Base-by-base conservation (phyloP, 2,113 vertebrate species). In the Rynchops niger region DNA sequence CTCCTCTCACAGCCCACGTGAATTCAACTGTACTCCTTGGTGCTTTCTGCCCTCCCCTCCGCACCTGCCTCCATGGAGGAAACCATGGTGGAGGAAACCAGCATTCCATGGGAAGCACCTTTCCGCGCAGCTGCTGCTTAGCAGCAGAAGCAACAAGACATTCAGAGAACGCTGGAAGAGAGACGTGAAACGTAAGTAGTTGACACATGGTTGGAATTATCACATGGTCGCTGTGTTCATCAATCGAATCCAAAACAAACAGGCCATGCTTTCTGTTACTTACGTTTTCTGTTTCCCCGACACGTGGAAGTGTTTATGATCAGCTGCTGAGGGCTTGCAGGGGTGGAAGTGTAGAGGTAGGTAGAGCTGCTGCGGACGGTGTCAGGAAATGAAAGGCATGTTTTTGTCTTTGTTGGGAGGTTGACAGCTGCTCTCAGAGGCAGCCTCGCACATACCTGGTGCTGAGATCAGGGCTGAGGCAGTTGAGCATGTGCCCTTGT, bases 61-160 rank as follows among this genome's bases (percentile, higher is more conserved):
- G 2, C 25, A 36, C 18, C 9, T 38, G 8, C 15, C 32, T 85
- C 43, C 15, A 0, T 9, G n/a, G 38, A 16, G 58, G 38, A 52
- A 14, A 25, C 16, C 26, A 29, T 3, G 11, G 17, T 15, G 73
- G n/a, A 49, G 32, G 25, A 84, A 30, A 13, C 3, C 0, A 0
- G 14, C 36, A 7, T 67, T 66, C n/a, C 32, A 0, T 3, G 38
- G 27, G 45, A 49, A 82, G 45, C 70, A 79, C 21, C 38, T 79
- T 49, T 13, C 22, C 16, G 23, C 0, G 11, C 29, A 52, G 58
- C 29, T 77, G 4, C 45, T 53, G 15, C 49, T 20, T 36, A 32
- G 27, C 25, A 82, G 58, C 56, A 38, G 50, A 34, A 47, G 26
- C 47, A 9, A 30, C 5, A 12, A 34, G 30, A 7, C 2, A 0